Conservation (phyloP, 2,113 vertebrate genomes). For the Cyprinus carpio region DNA sequence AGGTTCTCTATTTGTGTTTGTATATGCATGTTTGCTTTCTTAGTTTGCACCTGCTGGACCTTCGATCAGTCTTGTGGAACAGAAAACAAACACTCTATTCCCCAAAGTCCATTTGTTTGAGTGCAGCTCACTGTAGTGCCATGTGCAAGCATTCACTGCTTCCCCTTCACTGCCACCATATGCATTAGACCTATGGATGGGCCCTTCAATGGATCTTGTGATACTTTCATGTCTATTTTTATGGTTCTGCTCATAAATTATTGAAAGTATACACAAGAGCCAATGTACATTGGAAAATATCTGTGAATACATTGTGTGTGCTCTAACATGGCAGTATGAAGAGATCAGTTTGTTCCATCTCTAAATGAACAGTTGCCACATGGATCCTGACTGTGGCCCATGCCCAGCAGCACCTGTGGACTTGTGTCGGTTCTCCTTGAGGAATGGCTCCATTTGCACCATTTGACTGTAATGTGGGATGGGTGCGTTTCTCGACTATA, state of each 20-base stretch:
- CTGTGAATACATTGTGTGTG: not conserved
- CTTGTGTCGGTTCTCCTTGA: not conserved
- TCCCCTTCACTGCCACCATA: not conserved
- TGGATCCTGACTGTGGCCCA: not conserved
- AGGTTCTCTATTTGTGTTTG: not conserved
- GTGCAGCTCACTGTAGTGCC: not conserved
- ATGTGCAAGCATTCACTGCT: not conserved
- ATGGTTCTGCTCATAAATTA: conserved; percentile 12
- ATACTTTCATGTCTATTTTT: conserved; percentile 5
- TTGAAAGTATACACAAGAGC: not conserved
- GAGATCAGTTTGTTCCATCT: conserved; percentile 12
- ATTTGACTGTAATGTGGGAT: conserved; percentile 62
- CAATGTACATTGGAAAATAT: not conserved
- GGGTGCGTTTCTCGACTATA: conserved; percentile 63
- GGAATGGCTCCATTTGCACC: conserved; percentile 32
- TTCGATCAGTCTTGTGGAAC: conserved; percentile 21
- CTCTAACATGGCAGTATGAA: not conserved
- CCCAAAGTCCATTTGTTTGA: conserved; percentile 18
- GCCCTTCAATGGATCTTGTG: not conserved
- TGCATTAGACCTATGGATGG: conserved; percentile 23
- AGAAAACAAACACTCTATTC: conserved; percentile 19
- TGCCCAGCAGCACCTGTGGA: not conserved
- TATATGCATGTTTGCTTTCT: not conserved
- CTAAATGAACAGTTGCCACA: not conserved
- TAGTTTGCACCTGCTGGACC: not conserved